Conservation (phyloP, 1,140 invertebrate genomes). For the Cydia amplana region DNA sequence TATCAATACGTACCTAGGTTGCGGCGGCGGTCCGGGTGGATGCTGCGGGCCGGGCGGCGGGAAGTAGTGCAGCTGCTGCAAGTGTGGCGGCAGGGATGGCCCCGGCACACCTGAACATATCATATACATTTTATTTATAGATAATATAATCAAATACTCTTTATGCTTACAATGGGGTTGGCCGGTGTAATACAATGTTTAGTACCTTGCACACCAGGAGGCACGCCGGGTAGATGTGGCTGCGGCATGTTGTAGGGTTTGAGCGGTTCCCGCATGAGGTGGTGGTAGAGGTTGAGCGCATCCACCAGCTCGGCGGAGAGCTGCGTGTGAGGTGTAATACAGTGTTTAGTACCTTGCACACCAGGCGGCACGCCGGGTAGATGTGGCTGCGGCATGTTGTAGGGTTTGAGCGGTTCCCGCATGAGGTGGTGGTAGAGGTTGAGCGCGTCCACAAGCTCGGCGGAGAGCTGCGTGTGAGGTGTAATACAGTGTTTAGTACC, state of each 20-base stretch:
- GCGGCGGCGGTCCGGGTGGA: not conserved
- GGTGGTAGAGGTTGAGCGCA: conserved; percentile 82
- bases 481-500: not conserved
- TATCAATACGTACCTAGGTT: not conserved
- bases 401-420: conserved; percentile 81
- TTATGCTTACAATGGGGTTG: no score
- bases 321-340: no score
- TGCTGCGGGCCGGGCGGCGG: not conserved
- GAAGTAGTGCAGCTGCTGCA: conserved; percentile 1
- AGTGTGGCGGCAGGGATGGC: conserved; percentile 27
- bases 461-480: conserved; percentile 83
- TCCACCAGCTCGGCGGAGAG: conserved; percentile 75
- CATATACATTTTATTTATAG: no score
- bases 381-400: no score
- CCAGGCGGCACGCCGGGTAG: no score
- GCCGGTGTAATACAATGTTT: no score
- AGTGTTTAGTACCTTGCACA: no score
- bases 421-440: conserved; percentile 86
- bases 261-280: conserved; percentile 87
- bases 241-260: no score
- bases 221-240: no score
- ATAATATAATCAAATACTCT: no score
- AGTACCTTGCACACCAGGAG: not conserved
- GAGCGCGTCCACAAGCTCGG: conserved; percentile 84
- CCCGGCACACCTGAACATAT: not conserved